A percentile compares a stretch with the other conserved stretches of the same genome.
phyloP scores from a whole-genome alignment of 2,797 vertebrate species.

The Phrynocephalus guinanensis region DNA sequence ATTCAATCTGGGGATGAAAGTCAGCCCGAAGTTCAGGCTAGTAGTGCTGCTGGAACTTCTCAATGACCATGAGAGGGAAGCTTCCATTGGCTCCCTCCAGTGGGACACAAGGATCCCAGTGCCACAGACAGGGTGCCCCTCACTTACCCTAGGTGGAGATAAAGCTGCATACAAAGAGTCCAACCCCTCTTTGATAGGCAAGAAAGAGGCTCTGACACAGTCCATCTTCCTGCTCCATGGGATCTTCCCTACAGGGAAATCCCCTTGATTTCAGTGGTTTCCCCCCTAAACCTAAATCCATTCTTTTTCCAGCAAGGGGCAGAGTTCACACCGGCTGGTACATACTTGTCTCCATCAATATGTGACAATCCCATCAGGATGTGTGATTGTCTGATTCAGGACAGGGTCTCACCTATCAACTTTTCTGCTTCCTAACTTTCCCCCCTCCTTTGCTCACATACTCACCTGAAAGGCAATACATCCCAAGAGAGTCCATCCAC shows the following conservation, averaged over 20 bases:
- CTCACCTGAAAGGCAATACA: not conserved
- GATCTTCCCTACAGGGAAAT: not conserved
- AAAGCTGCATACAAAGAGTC: not conserved
- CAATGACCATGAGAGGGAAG: not conserved
- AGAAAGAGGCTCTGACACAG: not conserved
- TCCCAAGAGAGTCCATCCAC: not conserved
- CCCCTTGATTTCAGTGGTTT: not conserved
- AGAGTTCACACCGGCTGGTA: not conserved
- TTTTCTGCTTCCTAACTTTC: no score
- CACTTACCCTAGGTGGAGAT: fast-evolving
- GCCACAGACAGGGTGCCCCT: not conserved
- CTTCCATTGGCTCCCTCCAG: not conserved
- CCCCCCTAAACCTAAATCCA: not conserved
- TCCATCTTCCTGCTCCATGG: not conserved
- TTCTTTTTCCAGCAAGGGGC: not conserved
- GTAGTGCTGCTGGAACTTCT: not conserved
- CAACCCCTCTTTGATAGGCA: no score
- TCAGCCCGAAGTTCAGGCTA: not conserved
- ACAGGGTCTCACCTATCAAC: no score
- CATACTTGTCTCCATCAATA: no score
- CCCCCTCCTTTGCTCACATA: not conserved
- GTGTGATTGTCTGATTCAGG: no score
- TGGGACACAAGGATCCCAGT: not conserved
- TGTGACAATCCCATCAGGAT: no score
- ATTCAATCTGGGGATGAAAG: no score